Evolutionary conservation across 2,888 invertebrate genomes (phyloP), one percentile per base, ranked within the genome.

Genomic region (Synanthedon myopaeformis): DNA sequence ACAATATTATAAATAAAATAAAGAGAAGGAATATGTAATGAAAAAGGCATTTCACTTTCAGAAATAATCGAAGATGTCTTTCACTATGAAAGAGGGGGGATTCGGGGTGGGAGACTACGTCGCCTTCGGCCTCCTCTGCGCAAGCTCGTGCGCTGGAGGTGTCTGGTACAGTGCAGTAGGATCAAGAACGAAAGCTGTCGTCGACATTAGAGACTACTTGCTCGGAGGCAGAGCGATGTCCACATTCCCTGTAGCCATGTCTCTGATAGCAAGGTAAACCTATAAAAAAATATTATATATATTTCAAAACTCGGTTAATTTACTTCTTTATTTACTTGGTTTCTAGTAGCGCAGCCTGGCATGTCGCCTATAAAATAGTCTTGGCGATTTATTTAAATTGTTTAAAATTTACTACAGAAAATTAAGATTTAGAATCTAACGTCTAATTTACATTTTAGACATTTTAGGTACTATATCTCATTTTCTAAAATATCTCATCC

Each of bases 201-300:
- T 84, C 63, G 88, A 90, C 70, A 74, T 93, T 75, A 86, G 89
- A 61, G 93, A 93, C 68, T 95, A 95, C 73, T 85, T 96, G 53
- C 89, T 95, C 57, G 96, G 94, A 41, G 93, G 92, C 55, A 89
- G 90, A 65, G 89, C 91, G 55, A 89, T 96, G 88, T 90, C 91
- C 56, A 91, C 93, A 0, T 92, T 96, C 69, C 96, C 96, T 0
- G 94, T 96, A 13, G 92, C 96, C 23, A 92, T 96, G 90, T 96
- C 95, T 8, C 89, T 96, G 42, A 91, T 96, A 68, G 96, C 95
- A 54, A 94, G 94, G 94, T 94, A 61, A 75, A 35, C 35, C 35
- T 35, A 35, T 35, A 35, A 35, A 35, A 35, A 10, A 0, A 35
- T 23, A 5, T 23, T 23, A 2, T 28, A 28, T 6, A 8, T 8